phyloP scores from a whole-genome alignment of 2,888 invertebrate species.

The Plutella xylostella region DNA sequence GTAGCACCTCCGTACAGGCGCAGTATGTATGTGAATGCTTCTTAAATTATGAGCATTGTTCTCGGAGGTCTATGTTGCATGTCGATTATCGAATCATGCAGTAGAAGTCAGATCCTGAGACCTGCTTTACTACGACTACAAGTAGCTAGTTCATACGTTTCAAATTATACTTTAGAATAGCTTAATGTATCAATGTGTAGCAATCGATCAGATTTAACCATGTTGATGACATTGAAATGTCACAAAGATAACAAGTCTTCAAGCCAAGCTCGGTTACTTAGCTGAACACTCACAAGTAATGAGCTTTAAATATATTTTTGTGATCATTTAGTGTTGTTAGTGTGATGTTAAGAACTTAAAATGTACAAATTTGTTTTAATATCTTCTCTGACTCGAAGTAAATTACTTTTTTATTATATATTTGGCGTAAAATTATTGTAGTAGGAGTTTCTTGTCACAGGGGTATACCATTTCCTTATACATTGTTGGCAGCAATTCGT shows the following conservation, averaged over 20 bases:
- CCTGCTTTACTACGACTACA: conserved; percentile 22
- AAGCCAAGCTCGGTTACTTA: too few species aligned
- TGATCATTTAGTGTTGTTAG: conserved; percentile 21
- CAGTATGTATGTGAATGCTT: too few species aligned
- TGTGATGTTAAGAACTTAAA: conserved; percentile 24
- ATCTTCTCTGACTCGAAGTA: conserved; percentile 37
- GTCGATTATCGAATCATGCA: too few species aligned
- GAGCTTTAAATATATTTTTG: conserved; percentile 10
- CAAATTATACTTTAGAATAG: conserved; percentile 51
- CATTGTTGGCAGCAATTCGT: conserved; percentile 54
- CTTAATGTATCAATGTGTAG: conserved; percentile 31
- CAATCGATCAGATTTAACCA: conserved; percentile 18
- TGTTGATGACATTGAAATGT: conserved; percentile 4
- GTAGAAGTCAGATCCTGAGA: too few species aligned
- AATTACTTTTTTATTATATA: conserved; percentile 38
- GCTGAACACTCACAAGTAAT: neutral
- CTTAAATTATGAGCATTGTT: too few species aligned
- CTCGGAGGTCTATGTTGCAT: too few species aligned
- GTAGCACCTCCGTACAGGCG: too few species aligned
- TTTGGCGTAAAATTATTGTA: conserved; percentile 52
- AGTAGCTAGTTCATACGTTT: conserved; percentile 56
- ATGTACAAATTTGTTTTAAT: conserved; percentile 63
- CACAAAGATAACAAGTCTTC: neutral
- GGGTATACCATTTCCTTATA: conserved; percentile 59
- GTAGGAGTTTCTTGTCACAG: conserved; percentile 56